Conservation (phyloP, 92 coral and sea anemone genomes). For the Nematostella vectensis region DNA sequence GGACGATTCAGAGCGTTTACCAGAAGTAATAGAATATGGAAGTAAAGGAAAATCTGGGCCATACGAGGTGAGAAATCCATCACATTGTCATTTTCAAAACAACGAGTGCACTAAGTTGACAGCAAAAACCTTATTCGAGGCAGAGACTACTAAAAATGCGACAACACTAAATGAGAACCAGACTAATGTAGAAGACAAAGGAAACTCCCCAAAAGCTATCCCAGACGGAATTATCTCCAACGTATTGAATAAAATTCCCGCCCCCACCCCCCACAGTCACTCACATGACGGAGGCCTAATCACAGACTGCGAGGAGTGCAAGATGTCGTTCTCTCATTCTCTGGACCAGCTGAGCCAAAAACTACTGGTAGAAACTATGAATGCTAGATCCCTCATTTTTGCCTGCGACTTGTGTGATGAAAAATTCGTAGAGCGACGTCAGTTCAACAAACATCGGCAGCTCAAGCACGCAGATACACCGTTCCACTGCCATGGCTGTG, state of each 20-base stretch:
- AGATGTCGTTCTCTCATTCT: background rate
- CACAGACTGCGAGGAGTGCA: conserved; percentile 4
- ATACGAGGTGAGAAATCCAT: background rate
- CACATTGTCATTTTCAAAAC: background rate
- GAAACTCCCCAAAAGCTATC: no score
- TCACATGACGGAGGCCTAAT: background rate
- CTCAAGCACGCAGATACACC: conserved; percentile 21
- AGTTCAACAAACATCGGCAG: conserved; percentile 22
- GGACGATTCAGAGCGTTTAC: background rate
- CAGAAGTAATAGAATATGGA: background rate
- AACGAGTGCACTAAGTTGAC: background rate
- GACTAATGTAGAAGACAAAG: no score
- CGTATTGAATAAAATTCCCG: background rate
- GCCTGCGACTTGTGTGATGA: conserved; percentile 21
- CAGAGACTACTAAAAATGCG: background rate
- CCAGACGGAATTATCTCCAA: no score
- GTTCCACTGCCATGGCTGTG: conserved; percentile 24
- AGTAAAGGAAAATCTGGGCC: no score
- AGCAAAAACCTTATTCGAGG: background rate
- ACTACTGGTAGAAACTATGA: background rate
- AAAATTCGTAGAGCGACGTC: conserved; percentile 13
- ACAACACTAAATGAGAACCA: background rate
- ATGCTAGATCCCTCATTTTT: background rate
- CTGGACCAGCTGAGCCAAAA: background rate
- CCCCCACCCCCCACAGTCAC: background rate